Evolutionary conservation across 2,797 vertebrate species (phyloP), one percentile per base, ranked within the genome.

Genomic region (Sebastes nivosus): DNA sequence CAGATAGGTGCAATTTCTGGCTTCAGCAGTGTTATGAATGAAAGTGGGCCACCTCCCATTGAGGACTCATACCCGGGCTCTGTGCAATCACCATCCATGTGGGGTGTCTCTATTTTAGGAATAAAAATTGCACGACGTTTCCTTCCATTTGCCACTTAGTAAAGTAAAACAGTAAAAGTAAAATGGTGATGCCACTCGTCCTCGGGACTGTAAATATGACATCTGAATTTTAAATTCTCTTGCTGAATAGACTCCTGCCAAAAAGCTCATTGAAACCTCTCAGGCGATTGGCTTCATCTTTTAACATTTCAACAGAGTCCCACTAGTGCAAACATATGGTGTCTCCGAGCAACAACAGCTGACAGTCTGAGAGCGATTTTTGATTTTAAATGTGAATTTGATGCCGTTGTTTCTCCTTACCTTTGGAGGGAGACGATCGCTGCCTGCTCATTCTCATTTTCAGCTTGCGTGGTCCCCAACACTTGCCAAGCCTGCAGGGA

Each of bases 391-490:
- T 24, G 29, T 32, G 42, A 42, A 68, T 72, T 12, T 55, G 76
- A 59, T 90, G 88, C 84, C 91, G 68, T 79, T 80, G 82, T 88
- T 80, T 83, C 75, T 79, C 70, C 86, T 89, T 96, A 99, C 99
- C 98, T 99, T 95, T 99, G 99, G 93, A 99, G 98, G 94, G 98
- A 98, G 84, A 99, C 97, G 90, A 99, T 99, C 3, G 99, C 99
- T 92, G 97, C 97, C 84, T 99, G 99, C 88, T 99, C 99, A 1
- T 99, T 99, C 91, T 99, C 99, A 87, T 99, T 99, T 93, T 99
- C 98, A 24, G 99, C 99, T 85, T 99, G 99, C 66, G 98, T 98
- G 86, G 97, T 98, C 55, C 99, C 98, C 82, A 99, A 94, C 88
- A 98, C 97, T 89, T 99, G 98, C 99, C 99, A 99, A 22, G 99